Base-by-base conservation (phyloP, 2,113 vertebrate genomes). In the Hylia prasina region DNA sequence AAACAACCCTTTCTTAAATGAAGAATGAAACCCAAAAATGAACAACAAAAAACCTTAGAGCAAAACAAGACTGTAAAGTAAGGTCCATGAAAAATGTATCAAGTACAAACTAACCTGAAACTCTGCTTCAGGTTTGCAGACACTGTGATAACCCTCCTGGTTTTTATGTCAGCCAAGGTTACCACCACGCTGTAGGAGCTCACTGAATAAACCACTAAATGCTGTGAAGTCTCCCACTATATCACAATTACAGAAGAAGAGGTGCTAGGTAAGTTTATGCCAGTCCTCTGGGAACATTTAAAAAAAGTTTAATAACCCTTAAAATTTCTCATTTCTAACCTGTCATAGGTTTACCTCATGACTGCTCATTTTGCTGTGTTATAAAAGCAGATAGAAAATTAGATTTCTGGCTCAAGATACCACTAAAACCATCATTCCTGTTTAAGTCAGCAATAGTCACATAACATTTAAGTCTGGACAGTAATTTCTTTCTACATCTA, bases 311-410 rank as follows among this genome's bases (percentile, higher is more conserved):
- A 97, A 95, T 82, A 97, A 82, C 21, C 85, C 85, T 95, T 95
- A 95, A 94, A 90, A 92, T 94, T 84, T 96, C 91, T 97, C 64
- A 79, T 97, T 97, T 95, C 82, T 89, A 95, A 93, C 70, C 60
- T 96, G 77, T 76, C 85, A 93, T 58, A 37, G 70, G 48, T 76
- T 94, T 92, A 87, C 85, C 75, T 96, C 76, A 39, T 82, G 70
- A 71, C 60, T 92, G 80, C 80, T 95, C 94, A 61, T 96, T 93
- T 94, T 81, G 28, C 48, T 84, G 60, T 86, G 66, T 69, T 95
- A 85, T 90, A 87, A 96, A 83, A 94, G 54, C 70, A 90, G 63
- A 63, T 12, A 89, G 65, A 77, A 88, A 94, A 93, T 79, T 77
- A 69, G 72, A 80, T 93, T 93, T 94, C 75, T 91, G 82, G 50